These are phyloP conservation scores for Pelusios castaneus DNA, from an alignment of 2,113 vertebrate genomes.

Conservation along the genomic window DNA sequence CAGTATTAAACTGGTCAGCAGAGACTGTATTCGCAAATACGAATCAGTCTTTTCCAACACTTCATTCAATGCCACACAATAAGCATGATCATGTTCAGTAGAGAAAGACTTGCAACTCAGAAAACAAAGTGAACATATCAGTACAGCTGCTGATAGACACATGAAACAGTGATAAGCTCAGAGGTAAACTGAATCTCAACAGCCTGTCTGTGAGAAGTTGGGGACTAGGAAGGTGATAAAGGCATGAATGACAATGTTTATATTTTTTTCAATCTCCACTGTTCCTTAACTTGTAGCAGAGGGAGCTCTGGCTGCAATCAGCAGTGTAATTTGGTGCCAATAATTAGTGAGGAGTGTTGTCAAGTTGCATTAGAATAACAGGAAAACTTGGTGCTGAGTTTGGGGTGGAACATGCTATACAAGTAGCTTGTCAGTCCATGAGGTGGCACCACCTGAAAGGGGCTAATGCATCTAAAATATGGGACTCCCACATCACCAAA, in stretches of 20 bases:
- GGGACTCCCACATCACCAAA: not conserved
- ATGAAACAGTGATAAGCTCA: not conserved
- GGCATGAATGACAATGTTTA: not conserved
- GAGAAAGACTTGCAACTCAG: not conserved
- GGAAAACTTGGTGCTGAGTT: not conserved
- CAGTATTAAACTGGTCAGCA: conserved; percentile 5
- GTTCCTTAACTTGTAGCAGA: not conserved
- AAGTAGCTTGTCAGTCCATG: not conserved
- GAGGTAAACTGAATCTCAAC: not conserved
- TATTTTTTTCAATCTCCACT: not conserved
- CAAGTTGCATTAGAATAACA: not conserved
- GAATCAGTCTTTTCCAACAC: not conserved
- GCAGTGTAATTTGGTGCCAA: not conserved
- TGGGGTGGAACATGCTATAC: not conserved
- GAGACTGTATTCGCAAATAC: not conserved
- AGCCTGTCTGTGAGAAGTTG: not conserved
- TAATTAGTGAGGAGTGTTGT: not conserved
- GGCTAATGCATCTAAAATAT: not conserved
- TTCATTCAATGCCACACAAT: conserved; percentile 18
- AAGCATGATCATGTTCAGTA: not conserved
- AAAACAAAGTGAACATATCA: conserved; percentile 4
- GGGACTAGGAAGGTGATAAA: not conserved
- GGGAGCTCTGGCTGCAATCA: not conserved
- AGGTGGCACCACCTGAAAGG: not conserved
- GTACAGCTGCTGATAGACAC: not conserved